A percentile compares a stretch with the other conserved stretches of the same genome.
Conservation (phyloP, 2,888 invertebrate species). For the Metopia argyrocephala region DNA sequence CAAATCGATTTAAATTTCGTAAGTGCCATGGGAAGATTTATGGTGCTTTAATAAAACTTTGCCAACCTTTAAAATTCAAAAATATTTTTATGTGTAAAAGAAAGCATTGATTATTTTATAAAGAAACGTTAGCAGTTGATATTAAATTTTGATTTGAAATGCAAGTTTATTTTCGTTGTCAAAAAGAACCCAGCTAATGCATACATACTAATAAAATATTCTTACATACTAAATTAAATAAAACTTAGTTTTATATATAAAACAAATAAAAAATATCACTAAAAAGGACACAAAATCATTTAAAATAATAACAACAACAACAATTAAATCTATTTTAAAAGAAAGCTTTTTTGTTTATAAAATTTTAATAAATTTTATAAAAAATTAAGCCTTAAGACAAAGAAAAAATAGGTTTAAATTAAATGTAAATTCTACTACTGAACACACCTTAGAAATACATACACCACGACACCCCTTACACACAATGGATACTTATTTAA, state of each 20-base stretch:
- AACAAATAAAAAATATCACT: slow-evolving; percentile 15
- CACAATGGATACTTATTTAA: too few relatives aligned
- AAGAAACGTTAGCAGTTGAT: slow-evolving; percentile 59
- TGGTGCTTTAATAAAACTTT: too few relatives aligned
- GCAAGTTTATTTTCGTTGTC: slow-evolving; percentile 23
- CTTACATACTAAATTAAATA: slow-evolving; percentile 41
- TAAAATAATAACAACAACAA: slow-evolving; percentile 28
- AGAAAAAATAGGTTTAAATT: neutral
- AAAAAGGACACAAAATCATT: slow-evolving; percentile 30
- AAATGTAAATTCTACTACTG: slow-evolving; percentile 8
- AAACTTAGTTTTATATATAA: slow-evolving; percentile 51
- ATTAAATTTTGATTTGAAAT: slow-evolving; percentile 44
- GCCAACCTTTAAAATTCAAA: too few relatives aligned
- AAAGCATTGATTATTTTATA: slow-evolving; percentile 21
- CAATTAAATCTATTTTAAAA: too few relatives aligned
- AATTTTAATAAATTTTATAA: neutral
- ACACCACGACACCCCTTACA: too few relatives aligned
- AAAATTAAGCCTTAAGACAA: neutral
- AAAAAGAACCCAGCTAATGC: slow-evolving; percentile 61
- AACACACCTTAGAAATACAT: neutral
- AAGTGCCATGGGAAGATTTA: too few relatives aligned
- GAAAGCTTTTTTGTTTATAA: slow-evolving; percentile 14
- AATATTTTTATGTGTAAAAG: too few relatives aligned
- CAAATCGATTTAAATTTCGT: too few relatives aligned
- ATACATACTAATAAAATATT: slow-evolving; percentile 2